A percentile compares a stretch with the other conserved stretches of the same genome.
These are phyloP conservation scores for Xestia xanthographa DNA, from an alignment of 2,888 invertebrate species.

Conservation along the genomic window DNA sequence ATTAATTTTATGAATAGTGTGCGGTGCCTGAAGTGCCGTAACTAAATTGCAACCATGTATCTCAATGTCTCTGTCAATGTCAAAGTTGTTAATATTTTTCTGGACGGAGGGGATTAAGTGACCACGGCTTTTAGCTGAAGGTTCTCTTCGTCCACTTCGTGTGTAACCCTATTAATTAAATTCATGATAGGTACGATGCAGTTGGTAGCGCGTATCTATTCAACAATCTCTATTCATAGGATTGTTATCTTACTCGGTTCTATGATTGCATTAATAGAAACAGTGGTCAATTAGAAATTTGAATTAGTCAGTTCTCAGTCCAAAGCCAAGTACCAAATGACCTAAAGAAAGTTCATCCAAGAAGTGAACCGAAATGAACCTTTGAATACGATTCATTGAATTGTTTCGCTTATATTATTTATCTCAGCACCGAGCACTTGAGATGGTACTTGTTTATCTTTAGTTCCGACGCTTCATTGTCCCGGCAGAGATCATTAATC, in stretches of 20 bases:
- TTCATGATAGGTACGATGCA: neutral
- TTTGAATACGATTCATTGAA: constrained; percentile 59
- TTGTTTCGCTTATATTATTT: constrained; percentile 70
- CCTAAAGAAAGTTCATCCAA: constrained; percentile 58
- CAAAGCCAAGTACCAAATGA: constrained; percentile 13
- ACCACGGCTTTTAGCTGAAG: constrained; percentile 3
- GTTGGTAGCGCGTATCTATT: neutral
- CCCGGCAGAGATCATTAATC: constrained; percentile 71
- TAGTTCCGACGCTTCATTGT: constrained; percentile 72
- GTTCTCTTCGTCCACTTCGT: constrained; percentile 4
- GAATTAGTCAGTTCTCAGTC: neutral
- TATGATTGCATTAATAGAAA: constrained; percentile 3
- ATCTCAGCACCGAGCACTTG: constrained; percentile 67
- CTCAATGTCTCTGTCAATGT: constrained; percentile 58
- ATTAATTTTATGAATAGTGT: constrained; percentile 69
- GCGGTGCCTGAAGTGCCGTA: constrained; percentile 59
- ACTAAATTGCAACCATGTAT: constrained; percentile 64
- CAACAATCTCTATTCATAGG: neutral
- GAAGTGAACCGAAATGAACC: constrained; percentile 45
- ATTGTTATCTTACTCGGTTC: neutral
- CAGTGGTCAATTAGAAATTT: neutral
- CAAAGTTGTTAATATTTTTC: constrained; percentile 43
- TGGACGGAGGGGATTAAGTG: neutral
- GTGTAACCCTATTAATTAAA: constrained; percentile 18
- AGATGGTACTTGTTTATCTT: constrained; percentile 75